phyloP scores from a whole-genome alignment of 2,113 vertebrate genomes.

The Mesitornis unicolor region DNA sequence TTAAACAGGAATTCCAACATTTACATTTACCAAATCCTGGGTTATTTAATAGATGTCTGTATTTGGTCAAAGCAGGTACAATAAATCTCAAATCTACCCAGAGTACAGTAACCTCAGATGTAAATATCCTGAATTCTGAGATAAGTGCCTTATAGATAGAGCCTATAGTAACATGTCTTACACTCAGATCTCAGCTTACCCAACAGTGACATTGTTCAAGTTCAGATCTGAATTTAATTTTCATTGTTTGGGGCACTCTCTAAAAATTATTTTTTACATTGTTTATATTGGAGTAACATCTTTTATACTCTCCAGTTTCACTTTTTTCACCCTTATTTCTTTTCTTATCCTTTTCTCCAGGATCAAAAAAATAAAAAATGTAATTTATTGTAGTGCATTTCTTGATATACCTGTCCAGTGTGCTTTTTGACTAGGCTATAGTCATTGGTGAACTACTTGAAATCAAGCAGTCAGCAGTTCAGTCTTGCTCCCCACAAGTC shows the following conservation, averaged over 20 bases:
- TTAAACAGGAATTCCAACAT: not conserved
- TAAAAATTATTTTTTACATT: not conserved
- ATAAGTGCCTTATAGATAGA: not conserved
- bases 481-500: conserved; percentile 6
- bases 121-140: not conserved
- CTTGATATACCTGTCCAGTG: not conserved
- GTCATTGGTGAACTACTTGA: not conserved
- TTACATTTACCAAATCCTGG: not conserved
- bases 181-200: not conserved
- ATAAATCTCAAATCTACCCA: not conserved
- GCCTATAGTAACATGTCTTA: not conserved
- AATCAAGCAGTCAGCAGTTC: conserved; percentile 38
- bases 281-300: not conserved
- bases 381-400: not conserved
- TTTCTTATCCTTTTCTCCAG: not conserved
- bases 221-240: not conserved
- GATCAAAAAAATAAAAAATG: not conserved
- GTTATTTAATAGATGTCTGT: not conserved
- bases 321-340: not conserved
- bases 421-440: not conserved
- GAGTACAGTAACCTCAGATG: not conserved
- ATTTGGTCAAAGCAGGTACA: not conserved
- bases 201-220: not conserved
- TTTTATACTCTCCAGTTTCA: not conserved
- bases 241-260: not conserved